These are phyloP conservation scores for Scartelaos histophorus DNA, from an alignment of 2,113 vertebrate species.

Conservation along the genomic window DNA sequence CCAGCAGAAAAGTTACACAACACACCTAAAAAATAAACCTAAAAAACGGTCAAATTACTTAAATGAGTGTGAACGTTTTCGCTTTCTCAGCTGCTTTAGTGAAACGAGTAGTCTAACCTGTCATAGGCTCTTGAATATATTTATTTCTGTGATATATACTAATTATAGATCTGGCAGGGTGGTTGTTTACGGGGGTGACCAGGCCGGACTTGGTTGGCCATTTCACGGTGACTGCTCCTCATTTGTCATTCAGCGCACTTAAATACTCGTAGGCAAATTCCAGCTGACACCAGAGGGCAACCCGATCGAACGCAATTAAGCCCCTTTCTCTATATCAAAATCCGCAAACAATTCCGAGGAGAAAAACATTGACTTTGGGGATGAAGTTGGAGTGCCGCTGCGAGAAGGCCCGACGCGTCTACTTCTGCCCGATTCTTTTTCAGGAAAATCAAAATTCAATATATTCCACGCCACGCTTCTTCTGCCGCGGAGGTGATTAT, in stretches of 20 bases:
- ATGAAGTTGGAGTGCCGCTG: background rate
- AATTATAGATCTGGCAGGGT: slow-evolving; percentile 61
- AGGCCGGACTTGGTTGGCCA: slow-evolving; percentile 54
- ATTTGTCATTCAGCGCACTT: slow-evolving; percentile 78
- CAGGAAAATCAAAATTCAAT: slow-evolving; percentile 11
- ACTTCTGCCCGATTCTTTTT: background rate
- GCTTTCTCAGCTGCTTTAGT: no score
- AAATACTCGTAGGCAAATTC: slow-evolving; percentile 78
- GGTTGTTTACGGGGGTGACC: slow-evolving; percentile 19
- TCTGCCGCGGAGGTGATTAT: slow-evolving; percentile 9
- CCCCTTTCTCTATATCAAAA: slow-evolving; percentile 38
- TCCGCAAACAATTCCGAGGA: slow-evolving; percentile 34
- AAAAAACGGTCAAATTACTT: no score
- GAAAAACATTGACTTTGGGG: slow-evolving; percentile 13
- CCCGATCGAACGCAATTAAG: slow-evolving; percentile 76
- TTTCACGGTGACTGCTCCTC: slow-evolving; percentile 73
- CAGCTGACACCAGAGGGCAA: slow-evolving; percentile 57
- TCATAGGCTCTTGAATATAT: background rate
- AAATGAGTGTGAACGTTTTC: no score
- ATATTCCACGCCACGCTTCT: slow-evolving; percentile 21
- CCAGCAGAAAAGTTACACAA: no score
- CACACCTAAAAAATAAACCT: no score
- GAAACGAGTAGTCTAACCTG: no score
- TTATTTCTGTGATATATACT: slow-evolving; percentile 2
- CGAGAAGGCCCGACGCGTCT: slow-evolving; percentile 8